These are phyloP conservation scores for Epicauta chinensis DNA, from an alignment of 1,140 invertebrate species.

Conservation along the genomic window DNA sequence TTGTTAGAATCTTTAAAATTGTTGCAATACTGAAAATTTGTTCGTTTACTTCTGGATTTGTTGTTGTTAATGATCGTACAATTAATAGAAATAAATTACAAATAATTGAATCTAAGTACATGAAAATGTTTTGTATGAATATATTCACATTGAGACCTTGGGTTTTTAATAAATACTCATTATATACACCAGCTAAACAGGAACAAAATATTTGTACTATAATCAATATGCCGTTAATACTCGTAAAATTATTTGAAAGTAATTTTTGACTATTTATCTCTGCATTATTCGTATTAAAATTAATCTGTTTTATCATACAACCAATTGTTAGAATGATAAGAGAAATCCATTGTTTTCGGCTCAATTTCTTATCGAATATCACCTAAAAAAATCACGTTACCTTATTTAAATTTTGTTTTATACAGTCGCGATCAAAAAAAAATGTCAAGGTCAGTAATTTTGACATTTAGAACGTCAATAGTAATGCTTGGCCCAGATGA, in stretches of 20 bases:
- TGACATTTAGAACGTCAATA: no score
- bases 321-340: conserved; percentile 79
- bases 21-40: conserved; percentile 51
- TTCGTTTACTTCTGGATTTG: conserved; percentile 52
- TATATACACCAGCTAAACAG: conserved; percentile 92
- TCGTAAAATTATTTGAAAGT: conserved; percentile 50
- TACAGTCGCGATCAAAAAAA: no score
- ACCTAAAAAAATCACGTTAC: no score
- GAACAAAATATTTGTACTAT: conserved; percentile 84
- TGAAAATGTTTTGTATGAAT: conserved; percentile 92
- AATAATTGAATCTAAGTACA: conserved; percentile 92
- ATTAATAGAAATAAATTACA: conserved; percentile 72
- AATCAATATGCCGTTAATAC: conserved; percentile 65
- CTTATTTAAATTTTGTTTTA: no score
- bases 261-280: conserved; percentile 40
- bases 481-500: no score
- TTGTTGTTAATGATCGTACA: conserved; percentile 24
- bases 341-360: conserved; percentile 82
- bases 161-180: conserved; percentile 89
- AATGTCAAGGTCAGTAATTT: no score
- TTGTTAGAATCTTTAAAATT: conserved; percentile 51
- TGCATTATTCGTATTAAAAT: conserved; percentile 47
- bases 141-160: conserved; percentile 78
- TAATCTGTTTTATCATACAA: conserved; percentile 86
- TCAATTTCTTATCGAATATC: conserved; percentile 81